Conservation (phyloP, 2,888 invertebrate genomes). For the Pseudolycoriella hygida region DNA sequence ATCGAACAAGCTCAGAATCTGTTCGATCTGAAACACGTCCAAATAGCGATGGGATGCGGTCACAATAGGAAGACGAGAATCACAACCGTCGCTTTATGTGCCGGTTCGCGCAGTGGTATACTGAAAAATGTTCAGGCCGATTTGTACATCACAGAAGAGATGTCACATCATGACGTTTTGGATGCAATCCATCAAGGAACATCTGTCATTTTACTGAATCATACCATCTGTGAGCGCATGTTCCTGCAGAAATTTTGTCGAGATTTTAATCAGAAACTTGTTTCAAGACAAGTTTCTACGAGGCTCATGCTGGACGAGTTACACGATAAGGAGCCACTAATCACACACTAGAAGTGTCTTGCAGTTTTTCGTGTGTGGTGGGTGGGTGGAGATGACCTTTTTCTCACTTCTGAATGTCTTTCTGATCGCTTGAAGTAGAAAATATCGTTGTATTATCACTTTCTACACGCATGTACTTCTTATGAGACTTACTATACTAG, state of each 20-base stretch:
- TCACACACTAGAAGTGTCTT: too few species aligned
- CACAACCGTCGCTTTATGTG: constrained; percentile 61
- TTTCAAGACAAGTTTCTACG: too few species aligned
- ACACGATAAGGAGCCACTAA: too few species aligned
- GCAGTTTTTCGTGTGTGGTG: too few species aligned
- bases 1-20: constrained; percentile 49
- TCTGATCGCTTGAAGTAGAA: too few species aligned
- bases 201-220: constrained; percentile 76
- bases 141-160: constrained; percentile 73
- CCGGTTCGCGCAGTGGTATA: constrained; percentile 73
- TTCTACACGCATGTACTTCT: too few species aligned
- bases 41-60: constrained; percentile 34
- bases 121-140: constrained; percentile 56
- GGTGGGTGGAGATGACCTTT: too few species aligned
- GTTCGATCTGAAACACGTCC: constrained; percentile 46
- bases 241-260: constrained; percentile 33
- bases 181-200: constrained; percentile 66
- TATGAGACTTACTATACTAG: too few species aligned
- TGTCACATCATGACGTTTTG: constrained; percentile 86
- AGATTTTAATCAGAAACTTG: too few species aligned
- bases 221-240: constrained; percentile 86
- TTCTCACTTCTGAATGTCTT: too few species aligned
- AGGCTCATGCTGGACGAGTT: too few species aligned
- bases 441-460: too few species aligned
- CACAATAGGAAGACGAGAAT: constrained; percentile 33